Evolutionary conservation across 1,140 invertebrate genomes (phyloP), one percentile per base, ranked within the genome.

Genomic region (Nautilus pompilius): DNA sequence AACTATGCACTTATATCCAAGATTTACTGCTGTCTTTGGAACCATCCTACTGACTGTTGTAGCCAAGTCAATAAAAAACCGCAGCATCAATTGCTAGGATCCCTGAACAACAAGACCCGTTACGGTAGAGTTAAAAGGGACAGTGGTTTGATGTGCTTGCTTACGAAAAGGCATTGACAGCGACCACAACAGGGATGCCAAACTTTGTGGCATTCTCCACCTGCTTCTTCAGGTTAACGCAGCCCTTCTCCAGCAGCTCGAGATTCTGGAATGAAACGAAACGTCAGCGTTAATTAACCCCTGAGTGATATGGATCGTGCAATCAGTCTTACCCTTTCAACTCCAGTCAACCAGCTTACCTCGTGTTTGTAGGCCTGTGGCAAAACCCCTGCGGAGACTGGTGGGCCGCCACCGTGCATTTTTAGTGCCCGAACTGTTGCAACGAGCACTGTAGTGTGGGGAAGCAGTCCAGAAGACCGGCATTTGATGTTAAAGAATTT

Each of bases 401-500:
- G 73, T 3, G 95, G 93, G 0, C 96, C 97, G 58, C 96, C 96
- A 20, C 97, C 97, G 82, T 99, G 97, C 93, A 98, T 97, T 85
- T 99, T 99, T 29, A 99, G 85, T 17, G 97, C 96, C 70, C 96
- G 85, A 15, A 99, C 87, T 0, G 96, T 98, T 0, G 92, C 88
- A 4, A 99, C 97, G 26, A 99, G 84, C 0, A 99, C 95, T 24
- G 94, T 90, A 73, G 90, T 93, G 84, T 92, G 91, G 2, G 97
- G 96, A n/a, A 86, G 71, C 41, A 91, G 86, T 0, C 90, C 91
- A 4, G 95, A 98, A 49, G 90, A 89, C 22, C 96, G 89, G 73
- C 95, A 98, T 85, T 99, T 99, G 57, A 99, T 99, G 80, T 99
- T 89, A 80, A 98, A 96, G 84, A 99, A 99, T 81, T 99, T 99